Evolutionary conservation across 2,888 invertebrate species (phyloP), one percentile per base, ranked within the genome.

Genomic region (Oxystoma pomonae): DNA sequence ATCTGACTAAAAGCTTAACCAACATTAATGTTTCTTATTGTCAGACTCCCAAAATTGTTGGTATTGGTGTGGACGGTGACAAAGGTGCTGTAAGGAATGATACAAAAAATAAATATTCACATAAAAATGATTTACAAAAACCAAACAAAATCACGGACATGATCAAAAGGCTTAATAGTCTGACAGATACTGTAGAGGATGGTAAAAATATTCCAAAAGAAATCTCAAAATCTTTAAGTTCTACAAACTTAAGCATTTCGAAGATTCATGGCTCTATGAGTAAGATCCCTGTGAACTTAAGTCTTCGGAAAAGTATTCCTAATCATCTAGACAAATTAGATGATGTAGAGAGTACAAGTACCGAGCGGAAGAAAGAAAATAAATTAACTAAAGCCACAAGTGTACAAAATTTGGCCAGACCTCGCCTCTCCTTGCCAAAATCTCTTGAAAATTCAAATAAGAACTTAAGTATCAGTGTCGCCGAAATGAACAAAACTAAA

Each of bases 271-370:
- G 68, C 58, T 63, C 67, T 58, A 58, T 22, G 16, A 78, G 78
- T 65, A 75, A 72, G 65, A 80, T 80, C 55, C 80, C 80, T 0
- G 72, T 80, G 0, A 80, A 77, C 62, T 71, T 72, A 0, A 67
- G 67, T 9, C 68, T 80, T 55, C 74, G 74, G 61, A 78, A 76
- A 62, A 80, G 80, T 72, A 80, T 78, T 80, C 80, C 80, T 64
- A 75, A 75, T 72, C 77, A 77, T 80, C 80, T 80, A 69, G 76
- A 78, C 63, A 68, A 72, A 64, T 68, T 75, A 75, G 76, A 76
- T 60, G 67, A 65, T 68, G 73, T 67, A 64, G 68, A 73, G 62
- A 70, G 73, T 74, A 66, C 70, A 2, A 58, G 55, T 58, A 55
- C 52, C 5, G 65, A 63, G 21, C 60, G 63, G 19, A 68, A 67